A percentile compares a stretch with the other conserved stretches of the same genome.
phyloP scores from a whole-genome alignment of 2,113 vertebrate genomes.

The Ciconia maguari region DNA sequence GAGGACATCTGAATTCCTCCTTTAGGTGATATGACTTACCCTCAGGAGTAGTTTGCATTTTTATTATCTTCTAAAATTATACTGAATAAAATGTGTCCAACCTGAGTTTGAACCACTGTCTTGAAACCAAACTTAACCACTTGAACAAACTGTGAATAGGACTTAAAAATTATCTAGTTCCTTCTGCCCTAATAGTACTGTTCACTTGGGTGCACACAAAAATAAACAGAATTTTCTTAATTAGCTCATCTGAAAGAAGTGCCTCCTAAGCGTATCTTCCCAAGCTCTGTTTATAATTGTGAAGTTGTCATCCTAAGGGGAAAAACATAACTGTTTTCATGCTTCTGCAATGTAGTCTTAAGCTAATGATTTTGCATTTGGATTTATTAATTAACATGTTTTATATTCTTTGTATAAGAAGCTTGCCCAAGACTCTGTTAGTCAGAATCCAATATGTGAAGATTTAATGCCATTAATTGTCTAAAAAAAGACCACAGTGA shows the following conservation, averaged over 20 bases:
- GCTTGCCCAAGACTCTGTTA: background rate
- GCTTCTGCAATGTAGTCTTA: background rate
- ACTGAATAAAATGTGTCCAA: background rate
- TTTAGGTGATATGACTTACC: background rate
- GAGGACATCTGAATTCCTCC: background rate
- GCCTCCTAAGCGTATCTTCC: background rate
- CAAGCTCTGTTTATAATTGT: background rate
- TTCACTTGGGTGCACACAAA: background rate
- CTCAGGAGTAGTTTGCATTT: background rate
- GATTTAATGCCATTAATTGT: background rate
- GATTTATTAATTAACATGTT: constrained; percentile 14
- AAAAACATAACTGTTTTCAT: background rate
- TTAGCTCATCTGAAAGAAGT: constrained; percentile 6
- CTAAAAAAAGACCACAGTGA: background rate
- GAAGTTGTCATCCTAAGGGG: background rate
- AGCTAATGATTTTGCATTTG: constrained; percentile 16
- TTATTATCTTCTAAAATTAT: background rate
- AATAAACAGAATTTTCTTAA: constrained; percentile 25
- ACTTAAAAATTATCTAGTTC: background rate
- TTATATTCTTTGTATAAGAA: background rate
- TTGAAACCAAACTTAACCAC: background rate
- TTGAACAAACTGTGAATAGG: background rate
- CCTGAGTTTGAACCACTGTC: background rate
- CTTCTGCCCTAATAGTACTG: background rate
- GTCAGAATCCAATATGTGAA: background rate